A percentile compares a stretch with the other conserved stretches of the same genome.
phyloP scores from a whole-genome alignment of 2,797 vertebrate genomes.

The Aselliscus stoliczkanus region DNA sequence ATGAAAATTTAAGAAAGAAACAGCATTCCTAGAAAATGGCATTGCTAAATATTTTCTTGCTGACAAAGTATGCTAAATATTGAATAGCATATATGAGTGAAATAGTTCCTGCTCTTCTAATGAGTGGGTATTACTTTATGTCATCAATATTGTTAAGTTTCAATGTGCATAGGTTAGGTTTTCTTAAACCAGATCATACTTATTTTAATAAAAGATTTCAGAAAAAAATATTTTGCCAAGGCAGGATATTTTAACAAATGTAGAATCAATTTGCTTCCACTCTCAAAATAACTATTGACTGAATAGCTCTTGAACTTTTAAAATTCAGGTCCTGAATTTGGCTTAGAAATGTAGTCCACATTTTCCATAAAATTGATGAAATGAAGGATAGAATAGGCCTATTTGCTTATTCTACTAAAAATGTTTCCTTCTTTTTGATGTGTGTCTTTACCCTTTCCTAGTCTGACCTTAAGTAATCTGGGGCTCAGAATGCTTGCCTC shows the following conservation, averaged over 20 bases:
- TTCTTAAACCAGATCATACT: neutral
- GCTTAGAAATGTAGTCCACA: neutral
- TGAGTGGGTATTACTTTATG: neutral
- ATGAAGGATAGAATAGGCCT: neutral
- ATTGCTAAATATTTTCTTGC: neutral
- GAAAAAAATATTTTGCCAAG: neutral
- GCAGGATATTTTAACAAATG: neutral
- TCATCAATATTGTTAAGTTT: neutral
- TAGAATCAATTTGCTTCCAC: neutral
- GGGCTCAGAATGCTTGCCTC: neutral
- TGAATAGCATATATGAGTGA: neutral
- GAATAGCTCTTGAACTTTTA: neutral
- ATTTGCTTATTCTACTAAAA: neutral
- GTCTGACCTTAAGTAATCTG: neutral
- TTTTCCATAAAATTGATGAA: neutral
- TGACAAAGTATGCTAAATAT: neutral
- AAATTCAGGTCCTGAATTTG: neutral
- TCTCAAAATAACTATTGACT: neutral
- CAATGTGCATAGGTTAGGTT: neutral
- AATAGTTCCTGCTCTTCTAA: neutral
- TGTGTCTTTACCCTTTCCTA: neutral
- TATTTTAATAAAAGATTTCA: neutral
- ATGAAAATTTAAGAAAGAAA: neutral
- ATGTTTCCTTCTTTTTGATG: neutral
- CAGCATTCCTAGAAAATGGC: neutral